Conservation (phyloP, 2,797 vertebrate genomes). For the Manis crassicaudata region DNA sequence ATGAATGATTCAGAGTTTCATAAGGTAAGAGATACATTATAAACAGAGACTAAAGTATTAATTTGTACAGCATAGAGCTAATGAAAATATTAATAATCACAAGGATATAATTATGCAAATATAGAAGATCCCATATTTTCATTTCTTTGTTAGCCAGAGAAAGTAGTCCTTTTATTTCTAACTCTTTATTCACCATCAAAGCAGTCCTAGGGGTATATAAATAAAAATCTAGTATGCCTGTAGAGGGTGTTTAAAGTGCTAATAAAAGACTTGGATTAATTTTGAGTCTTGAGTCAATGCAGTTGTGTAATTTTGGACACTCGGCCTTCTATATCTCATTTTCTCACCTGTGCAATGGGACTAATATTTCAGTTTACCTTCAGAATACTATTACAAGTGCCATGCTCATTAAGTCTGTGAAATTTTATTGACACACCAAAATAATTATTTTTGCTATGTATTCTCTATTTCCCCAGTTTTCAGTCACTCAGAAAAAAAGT, state of each 20-base stretch:
- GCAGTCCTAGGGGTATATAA: not conserved
- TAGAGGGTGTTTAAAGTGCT: not conserved
- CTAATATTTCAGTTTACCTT: not conserved
- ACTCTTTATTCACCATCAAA: not conserved
- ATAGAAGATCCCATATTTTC: not conserved
- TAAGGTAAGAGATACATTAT: not conserved
- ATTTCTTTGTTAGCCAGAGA: slow-evolving; percentile 20
- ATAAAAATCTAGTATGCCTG: not conserved
- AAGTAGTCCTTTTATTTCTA: not conserved
- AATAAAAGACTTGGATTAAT: not conserved
- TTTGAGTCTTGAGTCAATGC: not conserved
- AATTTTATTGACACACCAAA: not conserved
- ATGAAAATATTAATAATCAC: not conserved
- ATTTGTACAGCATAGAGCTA: not conserved
- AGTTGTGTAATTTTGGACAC: not conserved
- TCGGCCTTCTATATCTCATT: not conserved
- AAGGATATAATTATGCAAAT: not conserved
- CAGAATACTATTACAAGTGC: not conserved
- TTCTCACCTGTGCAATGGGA: not conserved
- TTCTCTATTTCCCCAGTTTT: not conserved
- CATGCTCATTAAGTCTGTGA: not conserved
- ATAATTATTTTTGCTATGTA: not conserved
- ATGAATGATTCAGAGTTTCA: not conserved
- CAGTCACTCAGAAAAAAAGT: slow-evolving; percentile 9
- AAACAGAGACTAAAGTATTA: not conserved